These are phyloP conservation scores for Drosophila melanica DNA, from an alignment of 1,140 invertebrate genomes.

Conservation along the genomic window DNA sequence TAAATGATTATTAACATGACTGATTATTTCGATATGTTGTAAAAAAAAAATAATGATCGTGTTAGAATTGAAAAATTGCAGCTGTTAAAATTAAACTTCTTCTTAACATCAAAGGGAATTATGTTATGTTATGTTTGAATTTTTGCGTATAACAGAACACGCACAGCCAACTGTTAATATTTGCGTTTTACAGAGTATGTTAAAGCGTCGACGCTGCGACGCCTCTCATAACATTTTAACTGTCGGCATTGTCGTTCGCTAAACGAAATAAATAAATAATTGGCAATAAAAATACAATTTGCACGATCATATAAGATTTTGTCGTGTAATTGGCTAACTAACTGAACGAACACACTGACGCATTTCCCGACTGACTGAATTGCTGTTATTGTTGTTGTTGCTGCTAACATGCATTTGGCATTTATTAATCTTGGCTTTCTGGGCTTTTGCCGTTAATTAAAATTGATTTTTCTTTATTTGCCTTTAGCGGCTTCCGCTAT, in stretches of 20 bases:
- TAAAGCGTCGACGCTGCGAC: slow-evolving; percentile 14
- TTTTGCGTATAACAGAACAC: too few species aligned
- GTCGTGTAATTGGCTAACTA: slow-evolving; percentile 58
- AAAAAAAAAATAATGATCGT: too few species aligned
- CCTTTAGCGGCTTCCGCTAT: slow-evolving; percentile 38
- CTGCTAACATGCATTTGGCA: slow-evolving; percentile 39
- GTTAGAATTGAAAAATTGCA: too few species aligned
- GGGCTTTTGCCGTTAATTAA: slow-evolving; percentile 65
- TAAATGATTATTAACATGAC: too few species aligned
- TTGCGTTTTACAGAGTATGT: slow-evolving; percentile 17
- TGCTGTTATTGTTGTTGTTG: slow-evolving; percentile 43
- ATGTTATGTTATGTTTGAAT: too few species aligned
- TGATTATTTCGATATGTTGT: too few species aligned
- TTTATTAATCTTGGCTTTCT: slow-evolving; percentile 32
- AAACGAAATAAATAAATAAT: slow-evolving; percentile 81
- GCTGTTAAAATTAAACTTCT: too few species aligned
- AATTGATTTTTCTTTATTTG: slow-evolving; percentile 60
- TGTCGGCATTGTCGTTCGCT: slow-evolving; percentile 38
- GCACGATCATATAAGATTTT: slow-evolving; percentile 77
- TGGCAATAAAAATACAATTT: slow-evolving; percentile 82
- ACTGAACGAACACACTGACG: slow-evolving; percentile 9
- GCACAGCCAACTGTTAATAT: neutral
- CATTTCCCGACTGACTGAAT: slow-evolving; percentile 31
- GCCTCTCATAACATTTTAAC: slow-evolving; percentile 37
- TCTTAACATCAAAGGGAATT: too few species aligned